phyloP scores from a whole-genome alignment of 1,140 invertebrate species.

The Aphelenchoides fujianensis region DNA sequence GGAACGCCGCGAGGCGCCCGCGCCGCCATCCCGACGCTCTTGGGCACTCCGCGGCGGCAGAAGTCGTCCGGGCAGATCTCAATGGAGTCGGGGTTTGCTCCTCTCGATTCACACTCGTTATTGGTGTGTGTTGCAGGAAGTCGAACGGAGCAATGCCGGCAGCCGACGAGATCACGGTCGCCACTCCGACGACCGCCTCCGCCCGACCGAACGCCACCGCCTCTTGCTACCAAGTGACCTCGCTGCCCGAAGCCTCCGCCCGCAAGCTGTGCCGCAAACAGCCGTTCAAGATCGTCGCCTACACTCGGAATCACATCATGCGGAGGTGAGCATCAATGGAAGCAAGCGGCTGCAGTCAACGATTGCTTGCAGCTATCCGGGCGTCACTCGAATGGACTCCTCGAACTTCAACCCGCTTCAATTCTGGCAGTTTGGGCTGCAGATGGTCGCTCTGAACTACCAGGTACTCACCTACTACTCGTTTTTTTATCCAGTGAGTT shows the following conservation, averaged over 20 bases:
- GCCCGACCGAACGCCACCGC: conserved; percentile 53
- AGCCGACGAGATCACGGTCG: neutral
- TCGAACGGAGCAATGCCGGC: neutral
- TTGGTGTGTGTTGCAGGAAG: no score
- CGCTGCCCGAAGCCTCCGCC: conserved; percentile 83
- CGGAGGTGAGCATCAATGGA: no score
- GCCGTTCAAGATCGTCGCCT: conserved; percentile 66
- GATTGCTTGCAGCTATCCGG: no score
- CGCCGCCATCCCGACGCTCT: conserved; percentile 31
- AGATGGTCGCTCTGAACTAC: conserved; percentile 96
- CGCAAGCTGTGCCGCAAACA: conserved; percentile 86
- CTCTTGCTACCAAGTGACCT: conserved; percentile 67
- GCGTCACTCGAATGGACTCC: conserved; percentile 85
- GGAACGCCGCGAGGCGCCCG: conserved; percentile 11
- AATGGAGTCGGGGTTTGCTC: no score
- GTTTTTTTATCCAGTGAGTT: no score
- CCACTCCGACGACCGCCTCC: conserved; percentile 57
- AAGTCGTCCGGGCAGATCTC: conserved; percentile 27
- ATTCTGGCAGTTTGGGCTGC: conserved; percentile 89
- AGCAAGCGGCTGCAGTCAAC: no score
- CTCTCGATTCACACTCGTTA: no score
- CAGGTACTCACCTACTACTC: no score
- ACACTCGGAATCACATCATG: conserved; percentile 48
- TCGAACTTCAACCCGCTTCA: conserved; percentile 92
- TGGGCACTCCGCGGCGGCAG: conserved; percentile 41